Percentiles rank a stretch among this genome's conserved stretches.
Evolutionary conservation across 2,113 vertebrate species (phyloP).

Genomic region (Cyprinodon tularosa): DNA sequence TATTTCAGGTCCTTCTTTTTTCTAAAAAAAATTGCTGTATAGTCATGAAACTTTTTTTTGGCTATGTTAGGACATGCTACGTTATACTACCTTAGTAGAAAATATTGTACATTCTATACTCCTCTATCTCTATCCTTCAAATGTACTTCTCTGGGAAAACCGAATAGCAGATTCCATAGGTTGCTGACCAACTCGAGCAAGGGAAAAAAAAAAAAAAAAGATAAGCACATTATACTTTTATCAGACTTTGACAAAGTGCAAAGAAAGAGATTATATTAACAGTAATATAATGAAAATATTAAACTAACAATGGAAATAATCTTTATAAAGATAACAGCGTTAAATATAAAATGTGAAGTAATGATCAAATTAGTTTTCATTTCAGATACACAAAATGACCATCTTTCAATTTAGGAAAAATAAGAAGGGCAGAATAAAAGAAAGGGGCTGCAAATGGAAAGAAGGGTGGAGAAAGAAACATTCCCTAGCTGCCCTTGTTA

Average conservation of each 20-base stretch:
- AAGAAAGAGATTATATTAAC: not conserved
- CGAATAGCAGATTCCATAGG: too few relatives aligned
- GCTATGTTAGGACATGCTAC: too few relatives aligned
- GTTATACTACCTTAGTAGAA: too few relatives aligned
- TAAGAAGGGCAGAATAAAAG: constrained; percentile 17
- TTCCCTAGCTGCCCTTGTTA: constrained; percentile 74
- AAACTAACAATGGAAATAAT: not conserved
- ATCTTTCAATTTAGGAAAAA: constrained; percentile 20
- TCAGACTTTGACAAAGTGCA: not conserved
- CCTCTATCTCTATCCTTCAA: too few relatives aligned
- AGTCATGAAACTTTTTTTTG: too few relatives aligned
- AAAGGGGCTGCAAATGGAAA: constrained; percentile 35
- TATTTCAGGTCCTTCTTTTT: too few relatives aligned
- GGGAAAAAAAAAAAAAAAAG: too few relatives aligned
- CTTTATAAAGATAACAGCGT: constrained; percentile 15
- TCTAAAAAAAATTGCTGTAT: too few relatives aligned
- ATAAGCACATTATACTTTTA: too few relatives aligned
- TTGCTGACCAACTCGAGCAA: too few relatives aligned
- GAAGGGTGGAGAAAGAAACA: constrained; percentile 62
- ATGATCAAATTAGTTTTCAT: constrained; percentile 47
- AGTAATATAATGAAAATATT: not conserved
- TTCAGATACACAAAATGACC: constrained; percentile 52
- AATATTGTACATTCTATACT: too few relatives aligned
- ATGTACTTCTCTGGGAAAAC: too few relatives aligned
- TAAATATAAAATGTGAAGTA: constrained; percentile 47